These are phyloP conservation scores for Druon quercuslanigerum DNA, from an alignment of 1,140 invertebrate species.

Conservation along the genomic window DNA sequence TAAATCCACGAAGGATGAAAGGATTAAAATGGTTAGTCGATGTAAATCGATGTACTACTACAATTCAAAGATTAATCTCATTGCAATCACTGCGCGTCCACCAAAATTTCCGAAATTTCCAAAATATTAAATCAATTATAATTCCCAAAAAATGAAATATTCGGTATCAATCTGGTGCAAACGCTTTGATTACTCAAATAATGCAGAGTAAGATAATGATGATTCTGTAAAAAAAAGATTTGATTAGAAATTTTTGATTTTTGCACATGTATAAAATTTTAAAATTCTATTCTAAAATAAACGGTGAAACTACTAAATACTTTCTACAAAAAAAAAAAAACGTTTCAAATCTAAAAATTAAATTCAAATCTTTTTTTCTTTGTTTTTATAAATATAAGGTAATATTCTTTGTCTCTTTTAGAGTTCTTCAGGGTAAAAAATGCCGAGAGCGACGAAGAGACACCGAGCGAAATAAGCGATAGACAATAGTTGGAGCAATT, in stretches of 20 bases:
- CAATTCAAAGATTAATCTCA: too few species aligned
- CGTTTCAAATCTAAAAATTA: too few species aligned
- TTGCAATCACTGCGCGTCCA: too few species aligned
- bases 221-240: not conserved
- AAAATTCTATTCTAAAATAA: not conserved
- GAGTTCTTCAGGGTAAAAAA: slow-evolving; percentile 15
- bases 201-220: not conserved
- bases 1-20: not conserved
- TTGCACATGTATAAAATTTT: not conserved
- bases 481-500: slow-evolving; percentile 11
- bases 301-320: too few species aligned
- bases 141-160: not conserved
- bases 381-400: not conserved
- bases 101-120: not conserved
- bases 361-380: slow-evolving; percentile 2
- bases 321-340: too few species aligned
- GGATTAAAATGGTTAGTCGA: slow-evolving; percentile 12
- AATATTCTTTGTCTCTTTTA: not conserved
- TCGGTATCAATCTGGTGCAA: not conserved
- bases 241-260: not conserved
- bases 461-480: slow-evolving; percentile 31
- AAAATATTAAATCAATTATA: not conserved
- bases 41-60: slow-evolving; percentile 1
- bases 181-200: not conserved
- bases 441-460: slow-evolving; percentile 44